Evolutionary conservation across 2,113 vertebrate genomes (phyloP), one percentile per base, ranked within the genome.

Genomic region (Scophthalmus maximus): DNA sequence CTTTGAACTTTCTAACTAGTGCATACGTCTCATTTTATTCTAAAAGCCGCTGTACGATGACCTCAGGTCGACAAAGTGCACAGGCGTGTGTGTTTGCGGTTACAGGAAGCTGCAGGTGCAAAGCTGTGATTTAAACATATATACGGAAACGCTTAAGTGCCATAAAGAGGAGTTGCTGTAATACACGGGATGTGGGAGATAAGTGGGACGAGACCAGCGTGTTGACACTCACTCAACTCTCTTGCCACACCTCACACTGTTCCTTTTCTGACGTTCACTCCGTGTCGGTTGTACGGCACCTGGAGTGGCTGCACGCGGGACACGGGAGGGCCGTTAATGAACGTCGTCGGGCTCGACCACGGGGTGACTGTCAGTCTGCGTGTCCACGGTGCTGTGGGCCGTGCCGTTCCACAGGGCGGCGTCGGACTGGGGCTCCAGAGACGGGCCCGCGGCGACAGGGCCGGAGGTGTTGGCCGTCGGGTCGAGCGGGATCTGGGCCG

Each of bases 121-220:
- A 81, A 83, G 86, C 47, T 67, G 75, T 67, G 64, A 49, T 1
- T n/a, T n/a, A n/a, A 59, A 57, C 80, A 85, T 61, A 49, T 55
- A 57, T 20, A 61, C 60, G 40, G 52, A 60, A 76, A 57, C 61
- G 70, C 42, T 47, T 34, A 32, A 63, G 32, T 73, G 66, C 69
- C 53, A 55, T 59, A 59, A 53, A 59, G 49, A 73, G 42, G 68
- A 51, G 36, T 49, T 9, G 29, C 46, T 34, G 67, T 40, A n/a
- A 52, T 64, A 67, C 58, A 57, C 32, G 27, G 34, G 55, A 56
- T 57, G 6, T 66, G 62, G 73, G 72, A 59, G 49, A 70, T 18
- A 30, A 58, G n/a, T 46, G 55, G 32, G 56, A 79, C 42, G 57
- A 65, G 40, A 67, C 34, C 44, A 56, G 55, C 46, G 14, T 36